These are phyloP conservation scores for Melipona beecheii DNA, from an alignment of 2,888 invertebrate species.

Conservation along the genomic window DNA sequence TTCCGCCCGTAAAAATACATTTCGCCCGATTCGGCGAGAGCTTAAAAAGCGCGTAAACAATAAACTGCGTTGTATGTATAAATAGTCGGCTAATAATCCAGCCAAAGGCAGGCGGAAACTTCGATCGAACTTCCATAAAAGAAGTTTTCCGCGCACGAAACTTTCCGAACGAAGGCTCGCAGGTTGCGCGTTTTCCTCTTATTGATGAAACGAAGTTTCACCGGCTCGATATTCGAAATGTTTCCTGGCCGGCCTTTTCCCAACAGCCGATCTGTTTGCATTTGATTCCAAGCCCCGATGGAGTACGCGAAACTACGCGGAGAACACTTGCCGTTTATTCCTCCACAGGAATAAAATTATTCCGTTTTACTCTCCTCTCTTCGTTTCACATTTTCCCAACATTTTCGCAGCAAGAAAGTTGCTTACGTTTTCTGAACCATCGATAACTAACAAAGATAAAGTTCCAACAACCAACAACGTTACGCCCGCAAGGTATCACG, in stretches of 20 bases:
- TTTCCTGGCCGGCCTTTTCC: slow-evolving; percentile 36
- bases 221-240: slow-evolving; percentile 34
- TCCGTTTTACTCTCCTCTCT: not conserved
- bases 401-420: not conserved
- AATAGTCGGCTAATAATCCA: slow-evolving; percentile 61
- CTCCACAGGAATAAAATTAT: slow-evolving; percentile 3
- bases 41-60: slow-evolving; percentile 56
- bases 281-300: slow-evolving; percentile 27
- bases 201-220: slow-evolving; percentile 66
- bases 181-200: slow-evolving; percentile 34
- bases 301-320: slow-evolving; percentile 22
- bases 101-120: slow-evolving; percentile 49
- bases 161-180: slow-evolving; percentile 39
- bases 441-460: not conserved
- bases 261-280: slow-evolving; percentile 20
- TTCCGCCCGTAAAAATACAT: slow-evolving; percentile 35
- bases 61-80: slow-evolving; percentile 45
- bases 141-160: slow-evolving; percentile 44
- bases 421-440: not conserved
- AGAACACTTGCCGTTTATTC: slow-evolving; percentile 29
- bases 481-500: not conserved
- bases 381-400: not conserved
- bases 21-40: not conserved
- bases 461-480: not conserved
- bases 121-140: slow-evolving; percentile 67